These are phyloP conservation scores for Suillia variegata DNA, from an alignment of 2,888 invertebrate species.

Conservation along the genomic window DNA sequence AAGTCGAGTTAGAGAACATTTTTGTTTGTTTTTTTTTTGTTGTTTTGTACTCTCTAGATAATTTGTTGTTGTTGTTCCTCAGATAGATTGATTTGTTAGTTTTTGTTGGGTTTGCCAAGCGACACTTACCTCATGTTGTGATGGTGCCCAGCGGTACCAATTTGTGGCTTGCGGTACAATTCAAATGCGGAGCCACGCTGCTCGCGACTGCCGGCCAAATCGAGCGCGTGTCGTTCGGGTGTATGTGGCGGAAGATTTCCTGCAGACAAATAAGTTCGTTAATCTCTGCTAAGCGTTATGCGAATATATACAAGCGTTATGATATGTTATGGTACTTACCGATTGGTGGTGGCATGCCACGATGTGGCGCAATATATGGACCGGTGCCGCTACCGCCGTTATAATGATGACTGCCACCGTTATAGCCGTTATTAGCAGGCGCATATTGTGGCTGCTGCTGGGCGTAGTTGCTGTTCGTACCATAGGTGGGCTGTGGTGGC, in stretches of 20 bases:
- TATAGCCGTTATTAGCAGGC: slow-evolving; percentile 49
- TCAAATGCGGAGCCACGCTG: slow-evolving; percentile 95
- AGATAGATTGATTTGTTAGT: neutral
- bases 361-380: slow-evolving; percentile 58
- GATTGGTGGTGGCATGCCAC: slow-evolving; percentile 59
- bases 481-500: slow-evolving; percentile 48
- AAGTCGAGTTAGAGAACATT: too few relatives aligned
- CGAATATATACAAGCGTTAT: neutral
- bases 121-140: slow-evolving; percentile 76
- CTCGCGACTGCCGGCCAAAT: slow-evolving; percentile 84
- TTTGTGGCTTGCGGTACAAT: slow-evolving; percentile 86
- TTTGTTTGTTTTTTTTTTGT: too few relatives aligned
- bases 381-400: slow-evolving; percentile 57
- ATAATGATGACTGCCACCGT: slow-evolving; percentile 55
- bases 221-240: slow-evolving; percentile 61
- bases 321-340: slow-evolving; percentile 37
- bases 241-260: slow-evolving; percentile 59
- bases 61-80: too few relatives aligned
- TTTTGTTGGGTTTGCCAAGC: neutral
- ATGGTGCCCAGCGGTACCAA: slow-evolving; percentile 66
- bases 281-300: neutral
- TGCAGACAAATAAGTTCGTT: slow-evolving; percentile 31
- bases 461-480: slow-evolving; percentile 36
- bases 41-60: too few relatives aligned
- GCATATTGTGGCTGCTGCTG: slow-evolving; percentile 58